Evolutionary conservation across 1,140 invertebrate genomes (phyloP), one percentile per base, ranked within the genome.

Genomic region (Sarcophaga bullata): DNA sequence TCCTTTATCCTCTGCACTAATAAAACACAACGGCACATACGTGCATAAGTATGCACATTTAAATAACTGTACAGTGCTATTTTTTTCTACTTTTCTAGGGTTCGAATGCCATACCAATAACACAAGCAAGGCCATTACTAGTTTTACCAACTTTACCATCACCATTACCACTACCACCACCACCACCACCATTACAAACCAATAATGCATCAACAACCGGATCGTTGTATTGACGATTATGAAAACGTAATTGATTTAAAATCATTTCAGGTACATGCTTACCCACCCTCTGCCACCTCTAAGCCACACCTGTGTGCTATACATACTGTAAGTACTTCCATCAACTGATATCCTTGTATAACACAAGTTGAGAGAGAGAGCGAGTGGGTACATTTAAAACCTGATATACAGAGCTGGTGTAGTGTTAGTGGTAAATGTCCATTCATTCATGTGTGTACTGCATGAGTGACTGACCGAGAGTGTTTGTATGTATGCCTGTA

Each of bases 1-100:
- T 78, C 75, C 75, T 78, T 78, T 52, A 52, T 78, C 17, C 19
- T 68, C 19, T 68, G 19, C 62, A 68, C 62, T 19, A 19, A 68
- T 6, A 19, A 4, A 68, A 37, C n/a, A 19, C 17, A 17, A 68
- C 15, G 11, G 11, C 15, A 62, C n/a, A n/a, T 15, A 68, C 19
- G 10, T 19, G n/a, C 7, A 68, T 15, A 58, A 6, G 6, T 13
- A 58, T 58, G 52, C n/a, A 15, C 8, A 58, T 58, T 58, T 15
- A 58, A 58, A 58, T n/a, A 13, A 58, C 54, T 15, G 3, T n/a
- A 2, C 15, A 13, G 7, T 58, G 7, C 6, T 4, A 15, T n/a
- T 6, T n/a, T 7, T 15, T n/a, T 58, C 15, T 58, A n/a, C n/a
- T 13, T 58, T 13, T 15, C 15, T 58, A 6, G 15, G 54, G 25